Evolutionary conservation across 2,797 vertebrate genomes (phyloP).

Genomic region (Acanthornis magna): DNA sequence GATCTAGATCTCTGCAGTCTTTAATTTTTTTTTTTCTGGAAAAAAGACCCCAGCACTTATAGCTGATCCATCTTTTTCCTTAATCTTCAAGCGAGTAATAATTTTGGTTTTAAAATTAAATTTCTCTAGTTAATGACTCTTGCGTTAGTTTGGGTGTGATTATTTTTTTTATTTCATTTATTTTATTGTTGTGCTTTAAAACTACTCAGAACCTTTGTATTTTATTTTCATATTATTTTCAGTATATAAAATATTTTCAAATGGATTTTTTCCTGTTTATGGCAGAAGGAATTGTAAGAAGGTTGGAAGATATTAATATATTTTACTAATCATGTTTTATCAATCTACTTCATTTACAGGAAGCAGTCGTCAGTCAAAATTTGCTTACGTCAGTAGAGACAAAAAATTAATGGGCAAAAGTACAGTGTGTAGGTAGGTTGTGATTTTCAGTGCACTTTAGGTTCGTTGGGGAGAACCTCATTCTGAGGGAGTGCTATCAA

Average conservation of each 20-base stretch:
- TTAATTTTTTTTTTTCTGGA: background rate
- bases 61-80: background rate
- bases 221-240: background rate
- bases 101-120: background rate
- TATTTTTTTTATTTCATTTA: background rate
- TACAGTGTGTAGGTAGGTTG: constrained; percentile 56
- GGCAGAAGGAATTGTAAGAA: background rate
- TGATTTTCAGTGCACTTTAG: constrained; percentile 16
- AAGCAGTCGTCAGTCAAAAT: constrained; percentile 8
- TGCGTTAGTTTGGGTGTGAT: background rate
- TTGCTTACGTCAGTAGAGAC: constrained; percentile 54
- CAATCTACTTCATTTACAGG: constrained; percentile 59
- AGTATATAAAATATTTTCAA: background rate
- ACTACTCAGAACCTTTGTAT: background rate
- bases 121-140: background rate
- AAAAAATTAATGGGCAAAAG: constrained; percentile 69
- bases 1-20: background rate
- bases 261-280: background rate
- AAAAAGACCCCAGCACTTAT: background rate
- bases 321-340: constrained; percentile 38
- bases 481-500: background rate
- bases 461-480: background rate
- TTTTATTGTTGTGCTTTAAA: background rate
- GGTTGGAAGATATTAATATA: background rate
- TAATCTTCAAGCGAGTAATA: background rate